Base-by-base conservation (phyloP, 2,888 invertebrate genomes). In the Julus scandinavius region DNA sequence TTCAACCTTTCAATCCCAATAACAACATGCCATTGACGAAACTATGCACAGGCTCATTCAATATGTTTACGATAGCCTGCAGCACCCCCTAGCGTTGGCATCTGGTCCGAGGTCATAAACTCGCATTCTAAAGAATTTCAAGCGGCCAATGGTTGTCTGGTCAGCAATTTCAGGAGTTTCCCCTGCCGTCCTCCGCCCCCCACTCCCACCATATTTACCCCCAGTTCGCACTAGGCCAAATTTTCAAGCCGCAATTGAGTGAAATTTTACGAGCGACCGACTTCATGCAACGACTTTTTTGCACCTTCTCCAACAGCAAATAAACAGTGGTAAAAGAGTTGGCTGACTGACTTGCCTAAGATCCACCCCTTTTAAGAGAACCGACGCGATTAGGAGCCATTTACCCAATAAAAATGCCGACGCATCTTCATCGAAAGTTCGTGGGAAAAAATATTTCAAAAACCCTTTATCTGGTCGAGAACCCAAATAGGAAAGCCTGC, bases 371-470 rank as follows among this genome's bases (percentile, higher is more conserved):
- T 72, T 29, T 29, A 29, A 29, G 29, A 72, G 29, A 20, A 72
- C 72, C 72, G 72, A 9, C 29, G 72, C 72, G 72, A 72, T 72
- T 72, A 72, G 29, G n/a, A 72, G 72, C 72, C 20, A n/a, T 20
- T 20, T 63, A n/a, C 63, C 20, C 63, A 72, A 72, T n/a, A 72
- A 72, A 72, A 72, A 72, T 29, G 72, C 29, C 29, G 29, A 29
- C n/a, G 20, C 72, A 72, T 72, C 72, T 72, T 72, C 63, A 63
- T 63, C 20, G 63, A 20, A n/a, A 15, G 63, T 63, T 63, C 72
- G 72, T 29, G 72, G 72, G 72, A 15, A 17, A 15, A 58, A 17
- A 15, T 4, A 58, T 6, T 11, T 9, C 20, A 72, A 72, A 72
- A 63, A 9, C 15, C 29, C 58, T n/a, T 58, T 72, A 7, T 72